Conservation (phyloP, 2,113 vertebrate genomes). For the Aleadryas rufinucha region DNA sequence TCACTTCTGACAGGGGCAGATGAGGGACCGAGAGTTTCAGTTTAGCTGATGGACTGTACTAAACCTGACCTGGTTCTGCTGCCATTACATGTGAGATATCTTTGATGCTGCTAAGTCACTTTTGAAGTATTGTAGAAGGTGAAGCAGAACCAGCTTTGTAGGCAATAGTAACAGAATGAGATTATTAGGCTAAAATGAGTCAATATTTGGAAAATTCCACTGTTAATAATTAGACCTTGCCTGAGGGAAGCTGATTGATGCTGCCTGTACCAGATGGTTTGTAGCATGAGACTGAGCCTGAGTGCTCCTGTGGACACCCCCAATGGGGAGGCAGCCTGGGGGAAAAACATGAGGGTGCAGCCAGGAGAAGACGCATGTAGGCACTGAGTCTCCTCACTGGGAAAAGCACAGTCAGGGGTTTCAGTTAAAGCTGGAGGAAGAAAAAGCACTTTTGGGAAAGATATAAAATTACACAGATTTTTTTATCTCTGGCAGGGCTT, state of each 20-base stretch:
- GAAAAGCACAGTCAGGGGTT: background rate
- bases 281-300: background rate
- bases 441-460: background rate
- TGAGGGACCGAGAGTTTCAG: background rate
- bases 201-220: constrained; percentile 35
- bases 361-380: background rate
- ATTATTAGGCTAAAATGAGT: constrained; percentile 11
- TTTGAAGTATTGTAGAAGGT: background rate
- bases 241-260: background rate
- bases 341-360: background rate
- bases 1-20: background rate
- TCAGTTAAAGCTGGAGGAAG: background rate
- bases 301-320: background rate
- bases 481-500: background rate
- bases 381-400: rapidly evolving
- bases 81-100: background rate
- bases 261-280: background rate
- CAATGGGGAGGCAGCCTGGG: background rate
- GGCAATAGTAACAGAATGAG: background rate
- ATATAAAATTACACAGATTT: background rate
- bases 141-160: background rate
- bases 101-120: background rate
- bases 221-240: background rate
- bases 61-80: background rate
- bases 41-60: background rate